Evolutionary conservation across 2,888 invertebrate genomes (phyloP), one percentile per base, ranked within the genome.

Genomic region (Agrotis puta): DNA sequence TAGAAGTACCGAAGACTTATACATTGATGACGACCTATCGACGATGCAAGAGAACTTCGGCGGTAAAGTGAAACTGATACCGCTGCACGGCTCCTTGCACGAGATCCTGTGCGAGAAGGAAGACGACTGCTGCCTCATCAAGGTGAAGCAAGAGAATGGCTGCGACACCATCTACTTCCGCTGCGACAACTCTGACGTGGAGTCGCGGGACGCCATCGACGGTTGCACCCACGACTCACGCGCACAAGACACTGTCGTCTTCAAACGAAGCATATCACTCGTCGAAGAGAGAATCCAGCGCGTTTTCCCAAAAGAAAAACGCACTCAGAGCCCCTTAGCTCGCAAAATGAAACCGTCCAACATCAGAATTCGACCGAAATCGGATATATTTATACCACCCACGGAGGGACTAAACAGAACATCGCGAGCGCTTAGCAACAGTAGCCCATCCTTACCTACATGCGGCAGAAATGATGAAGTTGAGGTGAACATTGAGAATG

Each of bases 1-100:
- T 86, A 92, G 92, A 87, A 96, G 96, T 88, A 96, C 96, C n/a
- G 96, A 96, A 79, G 96, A 96, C 84, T 87, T 96, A 62, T 96
- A 96, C 90, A 96, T 96, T 84, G 96, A 96, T 87, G 96, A 96
- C 88, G 96, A 96, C 80, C 88, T 96, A 48, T 95, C 96, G 2
- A 92, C 95, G 33, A 91, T 95, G 92, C 94, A 95, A 77, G 95
- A 95, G 66, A 94, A 93, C 86, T 95, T 95, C 83, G 94, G 95
- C 71, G 94, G 94, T 2, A 89, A 87, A 70, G 93, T 96, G 72
- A 93, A 94, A 76, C 88, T 96, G 50, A 93, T 95, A 14, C 96
- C 96, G 0, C 81, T 96, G 14, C 94, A 94, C 87, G 94, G 95
- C 13, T 95, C 95, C 11, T 81, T 96, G 70, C 96, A 96, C 89